A percentile compares a stretch with the other conserved stretches of the same genome.
Evolutionary conservation across 2,113 vertebrate genomes (phyloP).

Genomic region (Nibea albiflora): DNA sequence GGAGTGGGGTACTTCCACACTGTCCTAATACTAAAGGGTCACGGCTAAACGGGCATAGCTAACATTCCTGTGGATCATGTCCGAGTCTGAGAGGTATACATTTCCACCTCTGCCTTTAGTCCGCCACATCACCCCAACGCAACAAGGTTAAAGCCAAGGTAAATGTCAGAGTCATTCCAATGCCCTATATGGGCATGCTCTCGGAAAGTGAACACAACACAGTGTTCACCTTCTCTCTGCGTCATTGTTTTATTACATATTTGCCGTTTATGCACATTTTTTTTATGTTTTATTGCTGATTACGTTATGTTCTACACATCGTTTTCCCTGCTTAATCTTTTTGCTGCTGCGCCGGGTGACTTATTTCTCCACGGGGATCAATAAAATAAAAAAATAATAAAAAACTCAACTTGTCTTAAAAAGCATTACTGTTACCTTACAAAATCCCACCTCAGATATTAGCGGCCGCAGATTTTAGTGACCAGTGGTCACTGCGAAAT

Average conservation of each 20-base stretch:
- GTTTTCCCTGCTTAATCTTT: slow-evolving; percentile 8
- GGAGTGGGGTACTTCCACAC: slow-evolving; percentile 21
- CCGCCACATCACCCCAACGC: slow-evolving; percentile 7
- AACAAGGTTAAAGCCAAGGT: slow-evolving; percentile 43
- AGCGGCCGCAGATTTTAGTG: slow-evolving; percentile 33
- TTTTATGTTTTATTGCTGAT: not conserved
- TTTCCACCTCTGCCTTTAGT: slow-evolving; percentile 19
- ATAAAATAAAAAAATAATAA: slow-evolving; percentile 16
- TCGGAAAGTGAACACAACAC: not conserved
- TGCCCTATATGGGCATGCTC: slow-evolving; percentile 7
- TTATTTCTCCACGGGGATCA: slow-evolving; percentile 42
- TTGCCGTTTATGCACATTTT: not conserved
- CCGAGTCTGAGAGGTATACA: slow-evolving; percentile 25
- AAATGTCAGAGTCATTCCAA: slow-evolving; percentile 43
- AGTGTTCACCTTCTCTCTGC: not conserved
- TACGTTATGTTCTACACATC: slow-evolving; percentile 3
- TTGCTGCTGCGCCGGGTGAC: not conserved
- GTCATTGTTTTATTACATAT: slow-evolving; percentile 13
- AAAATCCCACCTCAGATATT: slow-evolving; percentile 44
- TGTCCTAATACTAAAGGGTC: slow-evolving; percentile 8
- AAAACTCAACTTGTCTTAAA: slow-evolving; percentile 13
- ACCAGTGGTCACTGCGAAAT: slow-evolving; percentile 56
- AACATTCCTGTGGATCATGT: slow-evolving; percentile 59
- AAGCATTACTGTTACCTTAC: slow-evolving; percentile 9
- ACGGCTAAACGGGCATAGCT: slow-evolving; percentile 58